phyloP scores from a whole-genome alignment of 2,797 vertebrate species.

The Notolabrus celidotus region DNA sequence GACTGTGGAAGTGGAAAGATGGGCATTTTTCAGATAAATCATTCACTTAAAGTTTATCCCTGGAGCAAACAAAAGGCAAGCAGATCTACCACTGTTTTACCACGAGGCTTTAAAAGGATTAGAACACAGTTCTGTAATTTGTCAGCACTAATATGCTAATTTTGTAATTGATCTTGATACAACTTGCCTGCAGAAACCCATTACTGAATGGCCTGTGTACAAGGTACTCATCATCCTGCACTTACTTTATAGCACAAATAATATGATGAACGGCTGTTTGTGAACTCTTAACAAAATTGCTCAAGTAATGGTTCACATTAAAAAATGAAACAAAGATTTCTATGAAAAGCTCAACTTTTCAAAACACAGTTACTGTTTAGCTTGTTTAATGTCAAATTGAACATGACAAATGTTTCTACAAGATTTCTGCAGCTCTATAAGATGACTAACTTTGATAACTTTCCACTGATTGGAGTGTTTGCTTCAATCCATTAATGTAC shows the following conservation, averaged over 20 bases:
- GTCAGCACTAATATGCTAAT: conserved; percentile 61
- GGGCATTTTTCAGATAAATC: conserved; percentile 22
- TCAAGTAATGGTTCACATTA: conserved; percentile 2
- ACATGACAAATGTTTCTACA: conserved; percentile 25
- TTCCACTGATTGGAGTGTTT: neutral
- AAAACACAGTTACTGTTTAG: conserved; percentile 13
- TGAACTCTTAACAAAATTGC: conserved; percentile 21
- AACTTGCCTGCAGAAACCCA: conserved; percentile 64
- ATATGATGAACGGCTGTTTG: conserved; percentile 35
- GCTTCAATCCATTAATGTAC: conserved; percentile 34
- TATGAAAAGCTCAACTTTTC: conserved; percentile 8
- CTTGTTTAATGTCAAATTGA: conserved; percentile 11
- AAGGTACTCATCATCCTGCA: conserved; percentile 35
- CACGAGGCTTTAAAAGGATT: conserved; percentile 68
- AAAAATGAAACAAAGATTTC: conserved; percentile 10
- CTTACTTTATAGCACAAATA: conserved; percentile 27
- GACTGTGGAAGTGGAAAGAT: conserved; percentile 21
- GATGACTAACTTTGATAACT: conserved; percentile 24
- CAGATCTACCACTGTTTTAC: conserved; percentile 55
- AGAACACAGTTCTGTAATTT: conserved; percentile 63
- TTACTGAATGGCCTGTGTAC: conserved; percentile 49
- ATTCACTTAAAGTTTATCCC: conserved; percentile 55
- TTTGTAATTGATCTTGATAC: conserved; percentile 73
- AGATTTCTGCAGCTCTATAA: conserved; percentile 6
- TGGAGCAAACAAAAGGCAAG: conserved; percentile 34